phyloP scores from a whole-genome alignment of 2,888 invertebrate genomes.

The Drosophila maculinotata region DNA sequence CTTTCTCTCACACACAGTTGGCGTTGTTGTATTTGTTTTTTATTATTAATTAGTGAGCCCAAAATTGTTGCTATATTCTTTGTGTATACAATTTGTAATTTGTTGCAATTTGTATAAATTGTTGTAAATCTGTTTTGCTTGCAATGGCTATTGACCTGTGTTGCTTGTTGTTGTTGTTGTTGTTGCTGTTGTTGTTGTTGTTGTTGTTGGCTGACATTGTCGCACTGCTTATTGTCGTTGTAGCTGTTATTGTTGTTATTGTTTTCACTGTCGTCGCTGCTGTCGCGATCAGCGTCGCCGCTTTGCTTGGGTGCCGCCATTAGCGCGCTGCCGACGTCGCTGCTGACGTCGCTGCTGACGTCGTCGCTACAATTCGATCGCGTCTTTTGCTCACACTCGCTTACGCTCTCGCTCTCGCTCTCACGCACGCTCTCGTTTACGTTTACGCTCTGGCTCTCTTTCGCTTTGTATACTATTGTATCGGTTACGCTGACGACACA shows the following conservation, averaged over 20 bases:
- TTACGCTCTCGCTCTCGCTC: constrained; percentile 20
- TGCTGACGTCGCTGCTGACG: constrained; percentile 11
- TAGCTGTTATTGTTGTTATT: constrained; percentile 33
- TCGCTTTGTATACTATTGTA: constrained; percentile 8
- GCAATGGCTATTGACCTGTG: constrained; percentile 49
- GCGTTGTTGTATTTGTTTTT: constrained; percentile 13
- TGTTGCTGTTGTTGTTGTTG: constrained; percentile 37
- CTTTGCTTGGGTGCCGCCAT: constrained; percentile 59
- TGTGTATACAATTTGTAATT: constrained; percentile 20
- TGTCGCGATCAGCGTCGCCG: constrained; percentile 40
- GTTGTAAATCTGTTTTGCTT: constrained; percentile 31
- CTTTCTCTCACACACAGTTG: not conserved
- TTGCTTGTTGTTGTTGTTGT: constrained; percentile 39
- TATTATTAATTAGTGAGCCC: constrained; percentile 37
- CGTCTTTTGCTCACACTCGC: too few species aligned
- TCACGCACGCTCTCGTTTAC: constrained; percentile 10
- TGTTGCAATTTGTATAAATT: constrained; percentile 28
- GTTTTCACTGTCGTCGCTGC: constrained; percentile 53
- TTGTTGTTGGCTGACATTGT: constrained; percentile 41
- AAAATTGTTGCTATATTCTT: constrained; percentile 31
- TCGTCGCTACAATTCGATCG: constrained; percentile 32
- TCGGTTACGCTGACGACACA: constrained; percentile 38
- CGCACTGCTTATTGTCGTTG: constrained; percentile 13
- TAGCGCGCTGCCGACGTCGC: constrained; percentile 33
- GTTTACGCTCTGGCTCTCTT: constrained; percentile 11